These are phyloP conservation scores for Dolichomitus sp. DNA, from an alignment of 2,888 invertebrate species.

Conservation along the genomic window DNA sequence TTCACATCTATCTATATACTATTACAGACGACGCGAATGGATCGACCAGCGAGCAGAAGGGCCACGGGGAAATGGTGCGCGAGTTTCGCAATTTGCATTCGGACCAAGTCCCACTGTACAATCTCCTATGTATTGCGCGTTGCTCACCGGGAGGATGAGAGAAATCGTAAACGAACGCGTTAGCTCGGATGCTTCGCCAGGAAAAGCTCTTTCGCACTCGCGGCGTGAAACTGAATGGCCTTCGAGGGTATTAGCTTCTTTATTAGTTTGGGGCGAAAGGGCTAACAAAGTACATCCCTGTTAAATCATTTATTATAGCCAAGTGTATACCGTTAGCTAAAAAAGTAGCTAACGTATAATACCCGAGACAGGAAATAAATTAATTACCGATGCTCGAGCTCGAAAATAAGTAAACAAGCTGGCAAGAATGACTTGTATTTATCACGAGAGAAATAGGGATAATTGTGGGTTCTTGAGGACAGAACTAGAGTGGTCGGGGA, in stretches of 20 bases:
- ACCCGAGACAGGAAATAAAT: slow-evolving; percentile 53
- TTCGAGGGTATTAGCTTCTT: slow-evolving; percentile 42
- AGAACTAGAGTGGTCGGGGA: slow-evolving; percentile 21
- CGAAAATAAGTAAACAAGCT: slow-evolving; percentile 29
- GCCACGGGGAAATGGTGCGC: slow-evolving; percentile 82
- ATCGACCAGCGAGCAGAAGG: slow-evolving; percentile 66
- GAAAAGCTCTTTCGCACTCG: slow-evolving; percentile 60
- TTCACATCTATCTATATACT: slow-evolving; percentile 52
- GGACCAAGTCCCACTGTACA: slow-evolving; percentile 62
- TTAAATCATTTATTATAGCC: neutral
- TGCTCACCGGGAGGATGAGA: slow-evolving; percentile 33
- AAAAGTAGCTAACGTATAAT: neutral
- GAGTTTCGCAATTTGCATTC: slow-evolving; percentile 82
- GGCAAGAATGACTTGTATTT: slow-evolving; percentile 53
- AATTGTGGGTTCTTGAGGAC: slow-evolving; percentile 64
- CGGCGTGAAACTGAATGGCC: slow-evolving; percentile 8
- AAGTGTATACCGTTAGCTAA: neutral
- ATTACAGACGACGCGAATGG: slow-evolving; percentile 62
- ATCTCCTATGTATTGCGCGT: slow-evolving; percentile 17
- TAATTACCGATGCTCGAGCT: slow-evolving; percentile 51
- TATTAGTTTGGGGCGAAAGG: slow-evolving; percentile 51
- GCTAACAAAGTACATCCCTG: slow-evolving; percentile 1
- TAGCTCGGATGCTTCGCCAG: slow-evolving; percentile 32
- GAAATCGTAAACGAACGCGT: slow-evolving; percentile 64
- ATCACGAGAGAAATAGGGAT: slow-evolving; percentile 60